Conservation (phyloP, 1,140 invertebrate species). For the Papilio machaon region DNA sequence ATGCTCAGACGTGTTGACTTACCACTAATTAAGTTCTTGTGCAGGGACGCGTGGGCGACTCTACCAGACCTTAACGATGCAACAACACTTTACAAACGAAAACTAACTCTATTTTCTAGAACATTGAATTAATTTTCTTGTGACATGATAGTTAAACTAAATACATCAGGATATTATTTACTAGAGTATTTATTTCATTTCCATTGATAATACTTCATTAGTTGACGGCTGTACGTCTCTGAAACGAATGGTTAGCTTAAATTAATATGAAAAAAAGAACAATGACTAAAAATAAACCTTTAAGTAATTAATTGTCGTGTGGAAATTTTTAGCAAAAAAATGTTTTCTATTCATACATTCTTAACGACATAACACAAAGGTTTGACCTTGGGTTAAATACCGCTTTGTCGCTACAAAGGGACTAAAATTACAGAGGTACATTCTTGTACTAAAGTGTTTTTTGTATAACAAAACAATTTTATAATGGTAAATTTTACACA, state of each 20-base stretch:
- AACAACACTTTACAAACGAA: background rate
- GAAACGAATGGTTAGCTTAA: background rate
- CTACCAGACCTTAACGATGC: constrained; percentile 51
- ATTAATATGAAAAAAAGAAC: constrained; percentile 7
- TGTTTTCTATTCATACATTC: constrained; percentile 25
- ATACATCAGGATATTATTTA: constrained; percentile 7
- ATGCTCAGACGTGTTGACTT: constrained; percentile 57
- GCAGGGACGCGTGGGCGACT: constrained; percentile 63
- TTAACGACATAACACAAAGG: constrained; percentile 27
- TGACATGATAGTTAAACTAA: background rate
- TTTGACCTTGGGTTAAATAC: constrained; percentile 23
- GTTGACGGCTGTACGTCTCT: background rate
- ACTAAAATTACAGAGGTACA: constrained; percentile 23
- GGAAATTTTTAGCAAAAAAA: background rate
- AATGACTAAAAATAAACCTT: background rate
- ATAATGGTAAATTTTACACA: background rate
- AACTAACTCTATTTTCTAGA: background rate
- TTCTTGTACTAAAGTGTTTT: constrained; percentile 5
- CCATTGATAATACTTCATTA: constrained; percentile 34
- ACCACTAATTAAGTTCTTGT: constrained; percentile 76
- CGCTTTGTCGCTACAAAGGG: constrained; percentile 8
- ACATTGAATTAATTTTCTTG: background rate
- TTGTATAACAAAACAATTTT: background rate
- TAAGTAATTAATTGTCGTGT: background rate
- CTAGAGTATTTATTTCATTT: constrained; percentile 15